phyloP scores from a whole-genome alignment of 2,888 invertebrate genomes.

The Apantesis nais region DNA sequence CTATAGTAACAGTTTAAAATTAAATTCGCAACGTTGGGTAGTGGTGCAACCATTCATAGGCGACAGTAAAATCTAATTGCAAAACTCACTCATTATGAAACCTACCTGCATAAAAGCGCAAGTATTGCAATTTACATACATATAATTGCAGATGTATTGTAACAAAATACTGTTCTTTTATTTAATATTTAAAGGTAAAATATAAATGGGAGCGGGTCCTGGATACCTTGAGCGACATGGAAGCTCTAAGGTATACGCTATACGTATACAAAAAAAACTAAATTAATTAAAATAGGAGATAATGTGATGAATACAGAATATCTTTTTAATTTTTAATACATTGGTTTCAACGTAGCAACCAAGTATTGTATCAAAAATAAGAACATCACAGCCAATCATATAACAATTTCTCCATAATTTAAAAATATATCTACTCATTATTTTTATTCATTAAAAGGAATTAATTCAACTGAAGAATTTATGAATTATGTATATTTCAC shows the following conservation, averaged over 20 bases:
- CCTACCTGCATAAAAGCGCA: neutral
- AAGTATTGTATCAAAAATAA: conserved; percentile 31
- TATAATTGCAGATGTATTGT: neutral
- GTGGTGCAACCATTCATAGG: neutral
- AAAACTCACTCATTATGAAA: neutral
- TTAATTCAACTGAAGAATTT: conserved; percentile 33
- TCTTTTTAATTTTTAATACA: conserved; percentile 1
- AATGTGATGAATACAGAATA: conserved; percentile 15
- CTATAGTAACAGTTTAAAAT: neutral
- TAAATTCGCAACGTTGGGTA: neutral
- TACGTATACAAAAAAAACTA: conserved; percentile 24
- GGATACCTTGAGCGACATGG: conserved; percentile 35
- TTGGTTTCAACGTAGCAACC: conserved; percentile 30
- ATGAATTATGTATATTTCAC: conserved; percentile 24
- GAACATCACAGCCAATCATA: conserved; percentile 49
- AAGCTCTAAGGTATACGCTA: conserved; percentile 39
- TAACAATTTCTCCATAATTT: conserved; percentile 37
- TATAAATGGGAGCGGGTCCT: conserved; percentile 56
- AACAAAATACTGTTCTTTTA: conserved; percentile 31
- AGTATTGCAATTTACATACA: neutral
- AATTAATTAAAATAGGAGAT: conserved; percentile 14
- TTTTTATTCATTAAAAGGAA: conserved; percentile 27
- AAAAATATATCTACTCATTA: conserved; percentile 18
- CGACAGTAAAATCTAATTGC: neutral
- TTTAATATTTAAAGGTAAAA: conserved; percentile 43